These are phyloP conservation scores for Drosophila kanekoi DNA, from an alignment of 2,888 invertebrate genomes.

Conservation along the genomic window DNA sequence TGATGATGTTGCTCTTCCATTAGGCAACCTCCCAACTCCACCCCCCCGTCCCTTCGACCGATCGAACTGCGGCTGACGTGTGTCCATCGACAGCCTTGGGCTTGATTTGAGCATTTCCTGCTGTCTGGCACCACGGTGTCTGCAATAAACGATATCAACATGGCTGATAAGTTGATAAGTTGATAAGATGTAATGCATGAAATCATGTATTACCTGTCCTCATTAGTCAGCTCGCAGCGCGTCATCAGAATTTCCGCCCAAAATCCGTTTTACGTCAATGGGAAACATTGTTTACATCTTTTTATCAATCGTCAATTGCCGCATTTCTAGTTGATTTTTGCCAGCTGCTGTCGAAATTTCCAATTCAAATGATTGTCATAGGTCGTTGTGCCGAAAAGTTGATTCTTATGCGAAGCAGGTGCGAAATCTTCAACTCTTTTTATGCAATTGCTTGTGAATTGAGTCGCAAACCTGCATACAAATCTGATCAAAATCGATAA, in stretches of 20 bases:
- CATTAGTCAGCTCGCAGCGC: conserved; percentile 44
- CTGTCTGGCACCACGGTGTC: conserved; percentile 35
- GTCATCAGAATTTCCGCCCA: conserved; percentile 43
- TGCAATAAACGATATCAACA: conserved; percentile 38
- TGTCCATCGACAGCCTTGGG: conserved; percentile 29
- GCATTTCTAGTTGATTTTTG: conserved; percentile 43
- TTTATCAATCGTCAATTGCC: conserved; percentile 24
- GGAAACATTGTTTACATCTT: conserved; percentile 1
- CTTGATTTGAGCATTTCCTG: conserved; percentile 8
- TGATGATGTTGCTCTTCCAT: conserved; percentile 9
- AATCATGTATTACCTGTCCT: conserved; percentile 30
- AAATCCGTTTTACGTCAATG: conserved; percentile 50
- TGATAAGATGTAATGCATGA: conserved; percentile 34
- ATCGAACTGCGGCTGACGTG: conserved; percentile 16
- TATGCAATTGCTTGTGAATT: too few species aligned
- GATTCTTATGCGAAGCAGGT: not conserved
- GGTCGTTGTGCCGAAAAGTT: conserved; percentile 45
- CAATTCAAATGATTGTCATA: conserved; percentile 58
- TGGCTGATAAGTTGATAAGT: conserved; percentile 35
- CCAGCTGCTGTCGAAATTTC: conserved; percentile 15
- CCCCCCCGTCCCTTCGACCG: too few species aligned
- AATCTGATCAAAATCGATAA: too few species aligned
- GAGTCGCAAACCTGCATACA: too few species aligned
- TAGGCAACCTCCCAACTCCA: too few species aligned
- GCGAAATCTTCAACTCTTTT: not conserved